Evolutionary conservation across 2,797 vertebrate genomes (phyloP).

Genomic region (Linurgus olivaceus): DNA sequence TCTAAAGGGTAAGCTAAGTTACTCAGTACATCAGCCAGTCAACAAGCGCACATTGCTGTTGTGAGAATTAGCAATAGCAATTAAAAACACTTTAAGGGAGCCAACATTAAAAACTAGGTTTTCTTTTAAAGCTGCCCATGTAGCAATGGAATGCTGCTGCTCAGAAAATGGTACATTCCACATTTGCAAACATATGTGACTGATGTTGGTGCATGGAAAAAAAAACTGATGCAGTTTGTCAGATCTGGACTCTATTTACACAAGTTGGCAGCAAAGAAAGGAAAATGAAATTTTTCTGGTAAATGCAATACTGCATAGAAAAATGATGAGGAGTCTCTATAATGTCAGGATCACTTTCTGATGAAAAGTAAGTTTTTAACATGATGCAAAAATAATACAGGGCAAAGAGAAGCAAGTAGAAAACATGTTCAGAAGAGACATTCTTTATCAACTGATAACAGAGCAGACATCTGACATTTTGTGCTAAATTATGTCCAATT

Average conservation of each 20-base stretch:
- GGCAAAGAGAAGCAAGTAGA: neutral
- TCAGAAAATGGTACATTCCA: neutral
- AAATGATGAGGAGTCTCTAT: neutral
- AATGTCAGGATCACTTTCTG: neutral
- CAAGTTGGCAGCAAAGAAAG: neutral
- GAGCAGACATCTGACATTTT: neutral
- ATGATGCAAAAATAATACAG: neutral
- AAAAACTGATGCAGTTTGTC: neutral
- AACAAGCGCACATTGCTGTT: neutral
- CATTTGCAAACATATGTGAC: neutral
- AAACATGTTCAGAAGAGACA: neutral
- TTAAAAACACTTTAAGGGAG: neutral
- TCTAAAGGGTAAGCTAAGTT: neutral
- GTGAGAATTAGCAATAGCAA: neutral
- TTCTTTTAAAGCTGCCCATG: neutral
- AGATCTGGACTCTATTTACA: neutral
- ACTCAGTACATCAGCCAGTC: neutral
- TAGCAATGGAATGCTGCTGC: neutral
- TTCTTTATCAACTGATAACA: neutral
- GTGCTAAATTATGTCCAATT: neutral
- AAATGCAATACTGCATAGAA: neutral
- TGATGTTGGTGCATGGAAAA: neutral
- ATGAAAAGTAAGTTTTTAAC: neutral
- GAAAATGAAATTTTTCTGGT: neutral
- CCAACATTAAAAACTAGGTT: neutral